Evolutionary conservation across 2,113 vertebrate genomes (phyloP).

Genomic region (Sebastes fasciatus): DNA sequence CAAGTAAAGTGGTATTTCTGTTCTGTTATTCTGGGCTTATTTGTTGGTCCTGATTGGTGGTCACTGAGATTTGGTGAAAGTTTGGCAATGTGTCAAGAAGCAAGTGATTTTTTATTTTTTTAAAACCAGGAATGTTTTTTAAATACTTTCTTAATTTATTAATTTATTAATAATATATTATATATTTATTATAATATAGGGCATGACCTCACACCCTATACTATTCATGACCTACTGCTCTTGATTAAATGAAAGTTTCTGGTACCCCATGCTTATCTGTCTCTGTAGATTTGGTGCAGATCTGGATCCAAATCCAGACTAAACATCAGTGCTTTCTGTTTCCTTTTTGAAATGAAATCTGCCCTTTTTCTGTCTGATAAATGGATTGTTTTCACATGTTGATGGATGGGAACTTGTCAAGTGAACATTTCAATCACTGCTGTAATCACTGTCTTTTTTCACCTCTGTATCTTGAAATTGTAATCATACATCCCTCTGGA

Average conservation of each 20-base stretch:
- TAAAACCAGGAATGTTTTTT: not conserved
- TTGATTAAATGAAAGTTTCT: not conserved
- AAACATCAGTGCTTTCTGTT: not conserved
- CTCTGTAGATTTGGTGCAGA: not conserved
- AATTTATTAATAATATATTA: no score
- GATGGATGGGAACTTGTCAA: constrained; percentile 69
- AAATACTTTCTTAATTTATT: not conserved
- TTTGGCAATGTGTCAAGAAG: not conserved
- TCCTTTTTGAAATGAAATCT: not conserved
- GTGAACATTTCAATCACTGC: not conserved
- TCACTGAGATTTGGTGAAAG: not conserved
- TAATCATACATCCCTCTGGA: not conserved
- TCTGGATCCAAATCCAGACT: not conserved
- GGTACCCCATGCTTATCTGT: not conserved
- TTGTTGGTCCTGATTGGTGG: not conserved
- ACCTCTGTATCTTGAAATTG: not conserved
- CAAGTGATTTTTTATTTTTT: not conserved
- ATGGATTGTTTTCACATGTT: constrained; percentile 48
- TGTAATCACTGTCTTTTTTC: not conserved
- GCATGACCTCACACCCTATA: no score
- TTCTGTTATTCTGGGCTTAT: not conserved
- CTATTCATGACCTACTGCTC: not conserved
- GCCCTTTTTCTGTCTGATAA: constrained; percentile 30
- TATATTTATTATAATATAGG: no score
- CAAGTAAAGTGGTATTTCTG: not conserved